Base-by-base conservation (phyloP, 2,797 vertebrate genomes). In the Champsocephalus esox region DNA sequence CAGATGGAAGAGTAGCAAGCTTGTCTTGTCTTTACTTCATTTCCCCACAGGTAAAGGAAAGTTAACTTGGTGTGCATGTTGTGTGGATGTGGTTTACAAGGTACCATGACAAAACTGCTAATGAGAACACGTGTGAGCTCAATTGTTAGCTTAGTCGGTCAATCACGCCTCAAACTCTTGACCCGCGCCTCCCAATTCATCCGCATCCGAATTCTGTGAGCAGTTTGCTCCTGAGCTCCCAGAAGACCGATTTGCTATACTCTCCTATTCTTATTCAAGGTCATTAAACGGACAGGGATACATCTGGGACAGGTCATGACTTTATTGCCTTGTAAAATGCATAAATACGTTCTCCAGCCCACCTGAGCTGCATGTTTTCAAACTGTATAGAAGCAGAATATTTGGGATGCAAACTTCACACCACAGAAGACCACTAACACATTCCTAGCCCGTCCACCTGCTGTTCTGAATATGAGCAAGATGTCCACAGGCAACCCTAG, bases 1-100 rank as follows among this genome's bases (percentile, higher is more conserved):
- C 86, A 90, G 85, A 91, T 88, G 84, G 87, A 75, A 49, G 70
- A 62, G 66, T 75, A 49, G 62, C 74, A 80, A 64, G 34, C 57
- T 56, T 73, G 60, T 73, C 34, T 79, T 77, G 59, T 51, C 19
- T 73, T 60, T 38, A 21, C 38, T 64, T 66, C 34, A 41, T 65
- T 81, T 71, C 75, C 44, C 34, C 68, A 66, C 69, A 64, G 28
- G 67, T 59, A 56, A 70, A 73, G 56, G 32, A 77, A 80, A 72
- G 38, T 70, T 77, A 66, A 56, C n/a, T 69, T 49, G 5, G 0
- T n/a, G 34, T 28, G n/a, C 34, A 38, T 38, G 34, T 38, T 12
- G 16, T 28, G 54, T 46, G 28, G 46, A 16, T 58, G 44, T 48
- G 16, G 50, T 28, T 62, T 54, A 12, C 43, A 1, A n/a, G 9